A percentile compares a stretch with the other conserved stretches of the same genome.
phyloP scores from a whole-genome alignment of 23 tunicate species.

The Trididemnum clinides region DNA sequence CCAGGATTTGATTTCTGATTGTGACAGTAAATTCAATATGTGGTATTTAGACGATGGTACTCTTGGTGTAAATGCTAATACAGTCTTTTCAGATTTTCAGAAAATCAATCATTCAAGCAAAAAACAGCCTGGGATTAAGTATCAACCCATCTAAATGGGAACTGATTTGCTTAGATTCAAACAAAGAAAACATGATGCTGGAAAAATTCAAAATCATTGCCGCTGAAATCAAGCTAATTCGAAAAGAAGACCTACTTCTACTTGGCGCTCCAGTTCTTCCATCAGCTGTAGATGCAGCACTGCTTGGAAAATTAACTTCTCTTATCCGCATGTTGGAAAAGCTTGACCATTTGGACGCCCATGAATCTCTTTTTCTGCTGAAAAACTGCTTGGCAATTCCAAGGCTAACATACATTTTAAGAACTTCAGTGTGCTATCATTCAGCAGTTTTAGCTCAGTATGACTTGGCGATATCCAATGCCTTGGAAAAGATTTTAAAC shows the following conservation, averaged over 20 bases:
- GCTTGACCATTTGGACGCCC: background rate
- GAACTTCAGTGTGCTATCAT: background rate
- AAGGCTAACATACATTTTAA: background rate
- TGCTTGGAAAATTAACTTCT: background rate
- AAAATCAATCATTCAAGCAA: background rate
- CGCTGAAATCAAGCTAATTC: background rate
- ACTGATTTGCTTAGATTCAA: background rate
- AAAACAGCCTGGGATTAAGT: background rate
- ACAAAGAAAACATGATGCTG: background rate
- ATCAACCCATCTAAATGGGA: background rate
- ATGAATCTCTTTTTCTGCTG: constrained; percentile 1
- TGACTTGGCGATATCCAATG: background rate
- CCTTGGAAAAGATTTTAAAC: background rate
- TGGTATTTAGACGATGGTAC: constrained; percentile 10
- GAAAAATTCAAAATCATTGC: background rate
- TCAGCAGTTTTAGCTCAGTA: background rate
- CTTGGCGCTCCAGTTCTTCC: constrained; percentile 1
- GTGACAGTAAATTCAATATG: background rate
- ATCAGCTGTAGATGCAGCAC: background rate
- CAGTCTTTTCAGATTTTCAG: background rate
- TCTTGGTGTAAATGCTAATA: background rate
- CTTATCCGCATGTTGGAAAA: background rate
- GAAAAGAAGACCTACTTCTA: background rate
- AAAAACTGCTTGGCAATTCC: background rate
- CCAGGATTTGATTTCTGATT: background rate